Percentiles rank a stretch among this genome's conserved stretches.
Conservation (phyloP, 2,888 invertebrate genomes). For the Tinea trinotella region DNA sequence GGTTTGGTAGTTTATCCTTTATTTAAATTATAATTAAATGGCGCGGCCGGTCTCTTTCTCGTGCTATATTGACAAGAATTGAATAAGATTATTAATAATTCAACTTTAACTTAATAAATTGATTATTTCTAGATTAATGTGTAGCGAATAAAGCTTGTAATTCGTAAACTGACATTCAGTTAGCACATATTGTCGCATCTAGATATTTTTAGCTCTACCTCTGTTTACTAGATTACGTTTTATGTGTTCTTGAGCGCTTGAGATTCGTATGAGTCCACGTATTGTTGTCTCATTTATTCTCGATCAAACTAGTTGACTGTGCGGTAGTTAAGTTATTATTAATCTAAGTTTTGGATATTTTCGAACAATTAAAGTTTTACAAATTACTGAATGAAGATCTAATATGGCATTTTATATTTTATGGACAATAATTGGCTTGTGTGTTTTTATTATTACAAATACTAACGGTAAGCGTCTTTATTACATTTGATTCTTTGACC, state of each 20-base stretch:
- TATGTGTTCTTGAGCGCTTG: neutral
- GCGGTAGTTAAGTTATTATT: neutral
- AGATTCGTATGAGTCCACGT: neutral
- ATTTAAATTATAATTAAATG: no score
- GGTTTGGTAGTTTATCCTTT: no score
- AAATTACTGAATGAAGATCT: neutral
- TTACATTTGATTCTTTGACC: neutral
- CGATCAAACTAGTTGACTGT: neutral
- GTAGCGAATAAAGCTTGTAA: no score
- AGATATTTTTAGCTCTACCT: neutral
- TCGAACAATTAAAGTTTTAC: neutral
- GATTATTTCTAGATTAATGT: no score
- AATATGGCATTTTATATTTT: neutral
- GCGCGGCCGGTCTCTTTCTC: no score
- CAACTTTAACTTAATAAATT: no score
- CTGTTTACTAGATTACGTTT: neutral
- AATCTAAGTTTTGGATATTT: no score
- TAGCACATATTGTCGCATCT: neutral
- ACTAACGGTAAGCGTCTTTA: neutral
- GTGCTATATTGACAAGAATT: no score
- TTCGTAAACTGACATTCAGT: no score
- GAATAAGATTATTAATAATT: no score
- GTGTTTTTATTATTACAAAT: neutral
- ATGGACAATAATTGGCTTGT: neutral
- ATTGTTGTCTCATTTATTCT: neutral